These are phyloP conservation scores for Siniperca scherzeri DNA, from an alignment of 2,797 vertebrate genomes.

Conservation along the genomic window DNA sequence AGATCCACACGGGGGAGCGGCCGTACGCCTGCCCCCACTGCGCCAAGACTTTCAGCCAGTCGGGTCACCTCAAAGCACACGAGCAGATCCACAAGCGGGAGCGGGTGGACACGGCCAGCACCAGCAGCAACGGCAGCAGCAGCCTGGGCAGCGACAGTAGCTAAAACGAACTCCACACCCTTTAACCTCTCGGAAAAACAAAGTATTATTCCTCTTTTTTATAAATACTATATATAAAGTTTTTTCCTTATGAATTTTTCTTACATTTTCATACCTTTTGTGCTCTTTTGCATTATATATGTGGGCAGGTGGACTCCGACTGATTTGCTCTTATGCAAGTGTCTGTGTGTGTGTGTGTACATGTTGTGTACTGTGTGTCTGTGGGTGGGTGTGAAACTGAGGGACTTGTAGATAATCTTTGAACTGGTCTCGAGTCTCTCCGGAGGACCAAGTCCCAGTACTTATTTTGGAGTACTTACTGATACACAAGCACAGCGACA, in stretches of 20 bases:
- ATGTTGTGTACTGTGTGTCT: constrained; percentile 59
- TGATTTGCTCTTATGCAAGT: constrained; percentile 82
- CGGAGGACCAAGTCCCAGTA: constrained; percentile 25
- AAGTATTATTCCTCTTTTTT: constrained; percentile 84
- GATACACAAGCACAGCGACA: constrained; percentile 64
- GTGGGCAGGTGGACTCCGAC: constrained; percentile 68
- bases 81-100: constrained; percentile 88
- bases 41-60: constrained; percentile 87
- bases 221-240: constrained; percentile 77
- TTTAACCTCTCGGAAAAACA: constrained; percentile 77
- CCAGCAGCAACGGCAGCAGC: constrained; percentile 72
- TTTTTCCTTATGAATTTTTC: constrained; percentile 73
- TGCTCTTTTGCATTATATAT: constrained; percentile 76
- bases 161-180: constrained; percentile 66
- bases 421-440: constrained; percentile 45
- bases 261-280: constrained; percentile 83
- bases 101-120: constrained; percentile 74
- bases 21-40: constrained; percentile 84
- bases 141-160: constrained; percentile 79
- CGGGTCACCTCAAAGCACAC: constrained; percentile 87
- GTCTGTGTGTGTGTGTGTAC: constrained; percentile 54
- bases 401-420: constrained; percentile 69
- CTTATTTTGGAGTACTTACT: constrained; percentile 45
- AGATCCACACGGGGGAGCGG: constrained; percentile 87
- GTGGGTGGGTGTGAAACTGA: constrained; percentile 32